Evolutionary conservation across 2,113 vertebrate species (phyloP), one percentile per base, ranked within the genome.

Genomic region (Cariama cristata): DNA sequence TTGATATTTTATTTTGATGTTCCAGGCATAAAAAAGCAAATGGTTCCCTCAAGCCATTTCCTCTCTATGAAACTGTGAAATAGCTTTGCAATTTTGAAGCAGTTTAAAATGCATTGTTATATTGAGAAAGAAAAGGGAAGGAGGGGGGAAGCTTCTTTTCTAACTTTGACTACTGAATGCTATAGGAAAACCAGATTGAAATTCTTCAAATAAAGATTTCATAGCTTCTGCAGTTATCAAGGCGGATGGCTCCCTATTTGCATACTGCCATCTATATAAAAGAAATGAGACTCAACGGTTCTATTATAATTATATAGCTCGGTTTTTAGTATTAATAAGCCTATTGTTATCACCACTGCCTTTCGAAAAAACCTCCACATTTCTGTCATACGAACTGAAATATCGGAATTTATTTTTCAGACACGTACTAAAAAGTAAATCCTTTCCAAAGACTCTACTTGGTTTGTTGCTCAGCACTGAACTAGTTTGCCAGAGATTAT

Each of bases 1-100:
- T 97, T 97, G 96, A 95, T 96, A 97, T 98, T 98, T 98, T 97
- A 97, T 98, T 98, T 98, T 98, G 97, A 98, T 97, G 95, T 98
- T 98, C 93, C 64, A 93, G 96, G 96, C 97, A 97, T 97, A 97
- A 98, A 96, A 98, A 98, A 97, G 86, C 93, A 97, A 98, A 98
- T 96, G 96, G 97, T 98, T 98, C 97, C 97, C 97, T 95, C 95
- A 90, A 98, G 98, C 97, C 94, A 98, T 98, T 98, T 98, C 96
- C 91, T 95, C 95, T 97, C 96, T 96, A 88, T 33, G 80, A 98
- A 98, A 97, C 95, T 96, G 97, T 94, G 97, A 98, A 98, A 98
- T 98, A 97, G 97, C 95, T 97, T 94, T 94, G 98, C 98, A 98
- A 98, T 98, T 98, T 97, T 95, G 94, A 86, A 98, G 92, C 94